phyloP scores from a whole-genome alignment of 2,888 invertebrate species.

The Protophormia terraenovae region DNA sequence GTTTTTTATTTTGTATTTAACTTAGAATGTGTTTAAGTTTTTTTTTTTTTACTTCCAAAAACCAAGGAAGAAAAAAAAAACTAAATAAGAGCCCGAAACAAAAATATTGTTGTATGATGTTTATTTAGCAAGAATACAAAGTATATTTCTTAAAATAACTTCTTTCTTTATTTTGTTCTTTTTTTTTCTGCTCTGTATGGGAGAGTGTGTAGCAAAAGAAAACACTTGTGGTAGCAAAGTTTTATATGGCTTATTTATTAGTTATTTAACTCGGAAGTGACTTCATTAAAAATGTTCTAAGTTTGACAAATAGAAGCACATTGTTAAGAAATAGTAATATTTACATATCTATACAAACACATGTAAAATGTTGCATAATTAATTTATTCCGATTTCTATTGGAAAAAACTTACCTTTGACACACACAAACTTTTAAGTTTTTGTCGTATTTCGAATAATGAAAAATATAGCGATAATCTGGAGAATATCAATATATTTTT shows the following conservation, averaged over 20 bases:
- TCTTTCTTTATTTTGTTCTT: constrained; percentile 71
- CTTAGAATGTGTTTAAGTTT: constrained; percentile 41
- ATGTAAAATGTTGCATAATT: neutral
- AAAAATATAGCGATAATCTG: no score
- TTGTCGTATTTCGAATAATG: no score
- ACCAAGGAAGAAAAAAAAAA: neutral
- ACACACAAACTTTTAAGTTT: no score
- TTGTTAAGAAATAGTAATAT: neutral
- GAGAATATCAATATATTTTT: no score
- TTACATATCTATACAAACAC: neutral
- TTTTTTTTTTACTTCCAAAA: constrained; percentile 30
- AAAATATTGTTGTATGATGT: constrained; percentile 59
- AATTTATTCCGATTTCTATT: no score
- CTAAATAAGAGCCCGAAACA: neutral
- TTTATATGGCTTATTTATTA: constrained; percentile 72
- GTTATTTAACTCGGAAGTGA: constrained; percentile 70
- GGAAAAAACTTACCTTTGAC: no score
- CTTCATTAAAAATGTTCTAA: constrained; percentile 61
- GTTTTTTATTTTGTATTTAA: constrained; percentile 25
- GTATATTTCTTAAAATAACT: constrained; percentile 73
- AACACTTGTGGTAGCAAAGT: constrained; percentile 76
- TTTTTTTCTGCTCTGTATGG: no score
- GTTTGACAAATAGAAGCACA: constrained; percentile 77
- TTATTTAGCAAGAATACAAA: constrained; percentile 58
- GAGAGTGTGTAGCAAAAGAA: constrained; percentile 61